phyloP scores from a whole-genome alignment of 2,113 vertebrate species.

The Nesogale talazaci region DNA sequence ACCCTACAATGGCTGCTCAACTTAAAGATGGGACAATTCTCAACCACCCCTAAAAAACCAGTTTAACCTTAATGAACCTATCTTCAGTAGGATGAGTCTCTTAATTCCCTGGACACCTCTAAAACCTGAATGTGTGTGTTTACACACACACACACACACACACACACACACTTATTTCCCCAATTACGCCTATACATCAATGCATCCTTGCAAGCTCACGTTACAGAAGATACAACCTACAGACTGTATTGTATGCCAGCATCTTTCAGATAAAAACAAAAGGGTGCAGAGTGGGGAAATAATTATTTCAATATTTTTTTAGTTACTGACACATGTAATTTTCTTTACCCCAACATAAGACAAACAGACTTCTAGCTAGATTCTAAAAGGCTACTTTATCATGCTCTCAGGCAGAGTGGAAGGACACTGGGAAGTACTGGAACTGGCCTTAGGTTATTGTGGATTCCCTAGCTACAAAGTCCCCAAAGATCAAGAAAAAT shows the following conservation, averaged over 20 bases:
- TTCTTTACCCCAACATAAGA: not conserved
- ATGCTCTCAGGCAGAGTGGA: no score
- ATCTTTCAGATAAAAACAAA: conserved; percentile 32
- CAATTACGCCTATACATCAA: not conserved
- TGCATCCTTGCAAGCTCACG: conserved; percentile 15
- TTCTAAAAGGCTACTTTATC: no score
- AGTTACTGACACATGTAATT: not conserved
- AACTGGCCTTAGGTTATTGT: no score
- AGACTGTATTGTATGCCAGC: not conserved
- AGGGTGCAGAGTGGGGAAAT: not conserved
- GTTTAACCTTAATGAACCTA: not conserved
- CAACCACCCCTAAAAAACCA: not conserved
- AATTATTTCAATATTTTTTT: conserved; percentile 1
- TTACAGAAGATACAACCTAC: not conserved
- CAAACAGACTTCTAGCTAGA: no score
- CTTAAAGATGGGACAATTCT: not conserved
- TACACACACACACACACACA: no score
- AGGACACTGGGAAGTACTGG: no score
- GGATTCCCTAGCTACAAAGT: no score
- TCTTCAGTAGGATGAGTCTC: conserved; percentile 20
- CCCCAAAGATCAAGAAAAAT: no score
- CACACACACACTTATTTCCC: conserved; percentile 9
- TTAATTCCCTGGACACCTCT: conserved; percentile 18
- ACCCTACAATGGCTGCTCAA: not conserved
- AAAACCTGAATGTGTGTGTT: not conserved